Percentiles rank a stretch among this genome's conserved stretches.
These are phyloP conservation scores for Betta splendens DNA, from an alignment of 2,797 vertebrate species.

Conservation along the genomic window DNA sequence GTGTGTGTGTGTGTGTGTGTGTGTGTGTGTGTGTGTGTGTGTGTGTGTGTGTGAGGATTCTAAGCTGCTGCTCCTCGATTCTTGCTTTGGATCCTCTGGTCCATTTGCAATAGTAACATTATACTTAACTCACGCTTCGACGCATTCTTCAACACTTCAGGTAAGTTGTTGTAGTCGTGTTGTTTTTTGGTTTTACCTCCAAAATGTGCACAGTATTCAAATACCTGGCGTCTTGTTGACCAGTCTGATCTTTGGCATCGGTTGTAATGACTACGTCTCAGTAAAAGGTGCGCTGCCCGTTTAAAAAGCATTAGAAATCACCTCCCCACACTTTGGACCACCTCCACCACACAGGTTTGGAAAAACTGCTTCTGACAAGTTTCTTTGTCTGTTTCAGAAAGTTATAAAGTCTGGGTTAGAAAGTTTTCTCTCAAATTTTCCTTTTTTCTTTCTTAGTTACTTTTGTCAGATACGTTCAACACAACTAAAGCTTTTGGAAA, in stretches of 20 bases:
- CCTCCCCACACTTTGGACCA: not conserved
- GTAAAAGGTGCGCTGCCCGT: not conserved
- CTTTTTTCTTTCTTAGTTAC: not conserved
- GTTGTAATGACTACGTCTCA: not conserved
- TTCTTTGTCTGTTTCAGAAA: not conserved
- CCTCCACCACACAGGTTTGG: too few species aligned
- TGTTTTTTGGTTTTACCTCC: not conserved
- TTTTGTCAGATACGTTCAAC: not conserved
- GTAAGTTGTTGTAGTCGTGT: too few species aligned
- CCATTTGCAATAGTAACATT: not conserved
- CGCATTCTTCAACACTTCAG: too few species aligned
- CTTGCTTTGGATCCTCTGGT: not conserved
- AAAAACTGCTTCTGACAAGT: not conserved
- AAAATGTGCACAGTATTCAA: not conserved
- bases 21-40: conserved; percentile 78
- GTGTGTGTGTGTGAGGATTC: conserved; percentile 81
- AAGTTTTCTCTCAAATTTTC: not conserved
- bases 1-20: conserved; percentile 79
- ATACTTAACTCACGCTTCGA: too few species aligned
- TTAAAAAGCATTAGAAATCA: too few species aligned
- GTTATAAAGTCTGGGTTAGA: not conserved
- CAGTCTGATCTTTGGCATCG: not conserved
- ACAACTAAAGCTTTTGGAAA: not conserved
- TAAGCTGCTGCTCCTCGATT: too few species aligned
- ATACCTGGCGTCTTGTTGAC: not conserved